Evolutionary conservation across 2,113 vertebrate species (phyloP), one percentile per base, ranked within the genome.

Genomic region (Manacus vitellinus): DNA sequence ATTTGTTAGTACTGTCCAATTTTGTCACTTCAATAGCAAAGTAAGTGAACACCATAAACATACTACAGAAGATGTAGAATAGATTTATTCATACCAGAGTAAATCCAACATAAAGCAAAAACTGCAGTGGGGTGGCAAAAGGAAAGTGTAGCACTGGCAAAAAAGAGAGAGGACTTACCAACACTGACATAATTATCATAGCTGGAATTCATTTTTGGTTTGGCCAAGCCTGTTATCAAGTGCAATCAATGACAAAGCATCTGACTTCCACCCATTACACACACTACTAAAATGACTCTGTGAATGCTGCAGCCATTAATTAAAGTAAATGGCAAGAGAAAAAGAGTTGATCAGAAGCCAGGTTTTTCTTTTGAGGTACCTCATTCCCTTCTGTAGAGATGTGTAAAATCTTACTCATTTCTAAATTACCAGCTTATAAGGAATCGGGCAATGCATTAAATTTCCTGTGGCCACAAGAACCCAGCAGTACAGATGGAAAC

Each of bases 401-500:
- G 51, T 9, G 39, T 59, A 39, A 88, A 83, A 33, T 5, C 7
- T 39, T 4, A 24, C 30, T 5, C 6, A 6, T 58, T 68, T 8
- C 22, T 28, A 12, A 66, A 37, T 16, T 11, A 35, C 9, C 31
- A 21, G 46, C 18, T 43, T 27, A 9, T 1, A 7, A 8, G 14
- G 51, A 58, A 22, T 9, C 47, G 24, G 56, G 70, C 37, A 43
- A 35, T 1, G 12, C 3, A 4, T 43, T 7, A 21, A n/a, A 9
- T 39, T 8, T 22, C 6, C 28, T 39, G 5, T 7, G 55, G 71
- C 7, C 23, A 17, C 3, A 4, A 0, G 47, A 16, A n/a, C 28
- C 43, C 0, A 7, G 65, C 59, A 65, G 17, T 1, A 12, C 0
- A 0, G 47, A 25, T 63, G 35, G 55, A 49, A 58, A 31, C 0